Base-by-base conservation (phyloP, 2,888 invertebrate species). In the Drosophila antonietae region DNA sequence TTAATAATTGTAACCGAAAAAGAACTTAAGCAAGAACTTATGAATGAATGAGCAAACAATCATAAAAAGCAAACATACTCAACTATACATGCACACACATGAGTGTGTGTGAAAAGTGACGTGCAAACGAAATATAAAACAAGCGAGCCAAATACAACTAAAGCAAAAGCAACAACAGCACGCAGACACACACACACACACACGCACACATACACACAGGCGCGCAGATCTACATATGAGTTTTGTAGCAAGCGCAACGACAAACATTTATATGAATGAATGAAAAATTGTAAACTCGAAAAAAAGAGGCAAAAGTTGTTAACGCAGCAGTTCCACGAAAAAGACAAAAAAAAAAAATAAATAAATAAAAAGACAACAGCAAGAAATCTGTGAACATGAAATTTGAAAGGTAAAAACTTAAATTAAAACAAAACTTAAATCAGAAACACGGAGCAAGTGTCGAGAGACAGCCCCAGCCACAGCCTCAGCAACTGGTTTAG, bases 271-370 rank as follows among this genome's bases (percentile, higher is more conserved):
- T 53, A 73, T 87, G 87, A 83, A 83, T 83, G 82, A 83, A 86
- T 89, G 89, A 84, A 90, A 89, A 81, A 83, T 88, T 86, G 89
- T 90, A 83, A 88, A 75, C 71, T 49, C 58, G 12, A 63, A 76
- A 78, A 78, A 70, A 64, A 77, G 75, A 80, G 74, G 57, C 72
- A 79, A 83, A 86, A 77, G 72, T 81, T 90, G 87, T 90, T 90
- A 90, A 89, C 90, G 90, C 90, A 89, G 90, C 87, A 84, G 64
- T 88, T 88, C 90, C 89, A 88, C 78, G 90, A 90, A 85, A 65
- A 67, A 7, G 7, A 12, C 5, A 60, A 65, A 67, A 63, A n/a
- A 90, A 88, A 59, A 67, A 68, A 44, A 67, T 67, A 65, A 8
- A 90, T 75, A 63, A 63, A 64, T 60, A 52, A 68, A 68, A 69